Evolutionary conservation across 2,888 invertebrate species (phyloP).

Genomic region (Drosophila aldrichi): DNA sequence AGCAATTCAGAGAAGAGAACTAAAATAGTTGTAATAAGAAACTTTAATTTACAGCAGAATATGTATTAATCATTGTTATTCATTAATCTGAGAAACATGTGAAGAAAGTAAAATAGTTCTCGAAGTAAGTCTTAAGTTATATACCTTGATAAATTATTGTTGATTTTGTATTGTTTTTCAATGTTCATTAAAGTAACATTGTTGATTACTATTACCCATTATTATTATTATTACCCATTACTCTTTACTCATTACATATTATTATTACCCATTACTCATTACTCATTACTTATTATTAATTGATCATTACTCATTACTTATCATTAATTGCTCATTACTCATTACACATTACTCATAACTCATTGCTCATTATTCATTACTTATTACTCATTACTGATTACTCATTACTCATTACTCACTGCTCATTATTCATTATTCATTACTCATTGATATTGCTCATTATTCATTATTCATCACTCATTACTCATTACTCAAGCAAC

Average conservation of each 20-base stretch:
- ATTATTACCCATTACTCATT: too few relatives aligned
- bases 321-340: not conserved
- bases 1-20: not conserved
- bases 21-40: not conserved
- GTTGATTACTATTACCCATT: too few relatives aligned
- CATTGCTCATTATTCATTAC: not conserved
- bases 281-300: too few relatives aligned
- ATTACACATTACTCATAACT: not conserved
- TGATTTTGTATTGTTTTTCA: not conserved
- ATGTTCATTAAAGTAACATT: not conserved
- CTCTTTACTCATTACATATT: too few relatives aligned
- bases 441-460: not conserved
- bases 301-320: too few relatives aligned
- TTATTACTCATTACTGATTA: not conserved
- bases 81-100: not conserved
- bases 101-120: not conserved
- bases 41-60: not conserved
- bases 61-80: not conserved
- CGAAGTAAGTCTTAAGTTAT: too few relatives aligned
- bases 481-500: not conserved
- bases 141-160: not conserved
- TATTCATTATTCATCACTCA: not conserved
- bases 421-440: not conserved
- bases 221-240: too few relatives aligned
- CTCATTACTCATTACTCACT: not conserved